Conservation (phyloP, 1,140 invertebrate species). For the Aphaenogaster ashmeadi region DNA sequence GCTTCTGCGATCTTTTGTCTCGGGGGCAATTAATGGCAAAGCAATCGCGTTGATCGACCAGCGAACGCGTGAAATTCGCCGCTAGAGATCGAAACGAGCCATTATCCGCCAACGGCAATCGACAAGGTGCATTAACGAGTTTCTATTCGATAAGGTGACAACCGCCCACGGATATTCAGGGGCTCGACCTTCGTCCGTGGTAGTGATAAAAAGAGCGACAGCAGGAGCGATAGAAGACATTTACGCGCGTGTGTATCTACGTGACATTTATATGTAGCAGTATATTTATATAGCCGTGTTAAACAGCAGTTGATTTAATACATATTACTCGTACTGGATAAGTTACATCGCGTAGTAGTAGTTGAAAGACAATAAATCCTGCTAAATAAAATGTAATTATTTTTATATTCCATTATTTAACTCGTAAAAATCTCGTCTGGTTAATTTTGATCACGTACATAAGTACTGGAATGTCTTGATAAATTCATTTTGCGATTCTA, state of each 20-base stretch:
- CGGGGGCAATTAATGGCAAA: constrained; percentile 47
- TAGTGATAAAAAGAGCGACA: neutral
- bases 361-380: neutral
- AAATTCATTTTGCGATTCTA: neutral
- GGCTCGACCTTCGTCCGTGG: neutral
- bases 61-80: constrained; percentile 35
- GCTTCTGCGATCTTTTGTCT: constrained; percentile 56
- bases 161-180: neutral
- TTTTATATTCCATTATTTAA: neutral
- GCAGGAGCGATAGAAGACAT: neutral
- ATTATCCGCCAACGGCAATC: constrained; percentile 14
- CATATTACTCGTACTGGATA: neutral
- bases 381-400: no score
- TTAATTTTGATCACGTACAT: neutral
- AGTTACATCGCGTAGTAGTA: neutral
- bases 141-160: constrained; percentile 32
- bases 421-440: neutral
- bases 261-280: neutral
- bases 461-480: neutral
- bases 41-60: constrained; percentile 27
- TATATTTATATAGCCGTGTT: neutral
- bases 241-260: neutral
- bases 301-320: neutral
- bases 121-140: constrained; percentile 49
- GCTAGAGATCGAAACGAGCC: constrained; percentile 48